Evolutionary conservation across 2,797 vertebrate genomes (phyloP).

Genomic region (Podarcis lilfordi): DNA sequence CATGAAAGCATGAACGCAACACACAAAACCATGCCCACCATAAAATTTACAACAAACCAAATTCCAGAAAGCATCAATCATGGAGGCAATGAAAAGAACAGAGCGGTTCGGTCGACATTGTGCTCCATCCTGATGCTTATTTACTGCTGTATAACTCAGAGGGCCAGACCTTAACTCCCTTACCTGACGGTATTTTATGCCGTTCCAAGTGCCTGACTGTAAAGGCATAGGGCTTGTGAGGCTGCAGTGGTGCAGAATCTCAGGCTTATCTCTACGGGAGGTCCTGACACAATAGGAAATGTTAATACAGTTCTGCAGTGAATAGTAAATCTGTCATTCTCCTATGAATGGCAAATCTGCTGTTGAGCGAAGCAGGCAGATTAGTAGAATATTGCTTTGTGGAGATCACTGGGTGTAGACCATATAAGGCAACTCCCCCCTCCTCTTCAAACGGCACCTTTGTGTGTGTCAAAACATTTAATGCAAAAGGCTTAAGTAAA

Average conservation of each 20-base stretch:
- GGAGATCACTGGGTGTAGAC: neutral
- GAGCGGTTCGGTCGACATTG: neutral
- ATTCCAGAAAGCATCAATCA: too few species aligned
- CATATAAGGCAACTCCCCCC: neutral
- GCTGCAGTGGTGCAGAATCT: neutral
- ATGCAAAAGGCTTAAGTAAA: neutral
- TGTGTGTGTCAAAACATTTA: constrained; percentile 17
- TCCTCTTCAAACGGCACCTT: neutral
- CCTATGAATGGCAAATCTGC: constrained; percentile 4
- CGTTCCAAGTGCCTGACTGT: constrained; percentile 26
- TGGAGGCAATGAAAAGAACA: too few species aligned
- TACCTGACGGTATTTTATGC: constrained; percentile 36
- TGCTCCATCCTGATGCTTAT: neutral
- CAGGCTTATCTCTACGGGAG: neutral
- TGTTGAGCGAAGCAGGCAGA: neutral
- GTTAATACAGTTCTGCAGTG: constrained; percentile 6
- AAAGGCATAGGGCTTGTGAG: constrained; percentile 30
- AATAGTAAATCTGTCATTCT: constrained; percentile 32
- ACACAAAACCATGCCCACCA: too few species aligned
- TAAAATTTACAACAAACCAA: too few species aligned
- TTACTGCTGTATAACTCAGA: constrained; percentile 17
- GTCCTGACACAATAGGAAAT: constrained; percentile 31
- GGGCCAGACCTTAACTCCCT: constrained; percentile 36
- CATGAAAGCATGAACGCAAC: too few species aligned
- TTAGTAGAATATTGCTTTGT: constrained; percentile 8